Evolutionary conservation across 2,113 vertebrate species (phyloP).

Genomic region (Cololabis saira): DNA sequence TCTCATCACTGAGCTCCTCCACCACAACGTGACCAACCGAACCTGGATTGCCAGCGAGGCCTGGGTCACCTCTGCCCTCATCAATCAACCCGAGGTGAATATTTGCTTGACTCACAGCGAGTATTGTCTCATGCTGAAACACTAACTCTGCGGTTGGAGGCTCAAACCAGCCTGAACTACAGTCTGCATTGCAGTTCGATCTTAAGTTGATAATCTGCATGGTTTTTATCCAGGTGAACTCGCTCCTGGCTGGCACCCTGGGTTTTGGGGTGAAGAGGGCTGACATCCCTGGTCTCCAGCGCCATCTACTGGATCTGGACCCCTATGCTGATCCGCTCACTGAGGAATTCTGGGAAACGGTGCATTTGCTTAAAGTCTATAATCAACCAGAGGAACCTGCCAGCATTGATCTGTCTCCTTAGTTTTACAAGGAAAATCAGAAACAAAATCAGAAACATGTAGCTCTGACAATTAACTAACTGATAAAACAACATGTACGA

Average conservation of each 20-base stretch:
- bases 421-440: background rate
- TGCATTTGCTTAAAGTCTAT: slow-evolving; percentile 24
- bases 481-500: no score
- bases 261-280: slow-evolving; percentile 84
- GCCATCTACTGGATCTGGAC: slow-evolving; percentile 79
- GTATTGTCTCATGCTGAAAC: background rate
- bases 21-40: slow-evolving; percentile 82
- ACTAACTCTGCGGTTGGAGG: background rate
- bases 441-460: no score
- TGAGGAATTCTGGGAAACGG: slow-evolving; percentile 87
- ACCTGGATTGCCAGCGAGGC: slow-evolving; percentile 89
- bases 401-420: background rate
- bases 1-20: slow-evolving; percentile 79
- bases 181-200: background rate
- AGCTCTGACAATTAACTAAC: no score
- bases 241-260: slow-evolving; percentile 83
- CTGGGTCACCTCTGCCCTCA: slow-evolving; percentile 86
- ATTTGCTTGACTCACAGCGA: background rate
- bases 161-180: background rate
- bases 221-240: slow-evolving; percentile 51
- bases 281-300: slow-evolving; percentile 79
- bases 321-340: slow-evolving; percentile 80
- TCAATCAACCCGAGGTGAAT: slow-evolving; percentile 79
- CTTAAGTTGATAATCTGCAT: background rate
- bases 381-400: background rate